Evolutionary conservation across 2,113 vertebrate genomes (phyloP), one percentile per base, ranked within the genome.

Genomic region (Cariama cristata): DNA sequence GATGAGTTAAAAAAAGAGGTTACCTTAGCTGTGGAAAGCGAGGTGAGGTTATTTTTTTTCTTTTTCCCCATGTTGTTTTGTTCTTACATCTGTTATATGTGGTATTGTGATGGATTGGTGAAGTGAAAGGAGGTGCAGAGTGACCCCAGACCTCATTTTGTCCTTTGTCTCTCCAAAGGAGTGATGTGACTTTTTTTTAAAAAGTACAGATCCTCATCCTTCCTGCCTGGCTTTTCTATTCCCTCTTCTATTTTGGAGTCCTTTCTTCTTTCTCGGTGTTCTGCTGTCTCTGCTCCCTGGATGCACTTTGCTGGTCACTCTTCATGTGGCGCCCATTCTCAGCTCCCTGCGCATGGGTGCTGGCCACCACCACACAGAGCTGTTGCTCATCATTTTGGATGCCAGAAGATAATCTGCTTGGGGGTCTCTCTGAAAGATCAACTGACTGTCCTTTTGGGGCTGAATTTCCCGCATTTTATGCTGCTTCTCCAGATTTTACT

Each of bases 1-100:
- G 98, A 98, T 30, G 98, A 98, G 38, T 98, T 99, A 95, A 99
- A 98, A 98, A 99, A 98, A 87, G 99, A 99, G 97, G 99, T 99
- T 86, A 99, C 99, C 1, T 86, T 99, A 33, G 98, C 99, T 0
- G 99, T 99, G 83, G 99, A 99, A 98, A 99, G 69, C 0, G 99
- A 99, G 99, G 99, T 99, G 79, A 98, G 97, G 6, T 82, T 59
- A 79, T 38, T 8, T 9, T 50, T 9, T 19, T 3, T 4, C 6
- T 11, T 13, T 1, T 33, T 14, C 5, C 12, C 22, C 12, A 1
- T 10, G 2, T 13, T 44, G 12, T 59, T 49, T 40, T 75, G 18
- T 69, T 50, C 33, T 50, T n/a, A 3, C 2, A 4, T 3, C 0
- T 3, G 1, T 18, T 53, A 11, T 44, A 5, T 22, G 23, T 22